A percentile compares a stretch with the other conserved stretches of the same genome.
Evolutionary conservation across 2,113 vertebrate genomes (phyloP).

Genomic region (Myiozetetes cayanensis): DNA sequence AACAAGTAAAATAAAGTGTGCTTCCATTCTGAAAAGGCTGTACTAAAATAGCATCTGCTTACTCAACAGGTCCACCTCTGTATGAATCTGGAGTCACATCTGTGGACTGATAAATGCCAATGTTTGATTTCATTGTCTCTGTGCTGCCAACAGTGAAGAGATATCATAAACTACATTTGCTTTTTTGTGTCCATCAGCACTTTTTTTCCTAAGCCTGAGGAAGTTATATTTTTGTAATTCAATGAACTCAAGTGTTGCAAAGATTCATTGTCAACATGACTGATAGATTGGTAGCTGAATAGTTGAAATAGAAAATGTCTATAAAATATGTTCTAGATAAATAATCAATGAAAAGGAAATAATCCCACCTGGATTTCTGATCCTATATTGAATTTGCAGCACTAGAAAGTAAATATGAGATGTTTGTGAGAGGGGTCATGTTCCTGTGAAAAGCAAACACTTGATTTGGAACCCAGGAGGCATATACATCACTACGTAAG

Average conservation of each 20-base stretch:
- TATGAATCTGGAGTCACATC: neutral
- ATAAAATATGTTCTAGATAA: neutral
- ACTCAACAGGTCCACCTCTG: neutral
- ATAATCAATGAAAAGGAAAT: neutral
- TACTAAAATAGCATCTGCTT: conserved; percentile 33
- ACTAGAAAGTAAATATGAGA: neutral
- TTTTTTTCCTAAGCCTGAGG: neutral
- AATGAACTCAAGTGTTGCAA: neutral
- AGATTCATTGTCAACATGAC: neutral
- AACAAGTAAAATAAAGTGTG: conserved; percentile 1
- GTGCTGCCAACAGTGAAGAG: neutral
- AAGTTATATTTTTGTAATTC: neutral
- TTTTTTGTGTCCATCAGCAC: neutral
- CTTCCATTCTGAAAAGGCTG: conserved; percentile 32
- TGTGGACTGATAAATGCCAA: neutral
- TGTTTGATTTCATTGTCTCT: neutral
- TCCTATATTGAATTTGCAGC: neutral
- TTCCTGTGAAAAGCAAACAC: neutral
- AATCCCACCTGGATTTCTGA: neutral
- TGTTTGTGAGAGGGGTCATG: neutral
- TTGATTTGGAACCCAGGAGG: neutral
- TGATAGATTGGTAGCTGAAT: neutral
- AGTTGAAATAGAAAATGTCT: neutral
- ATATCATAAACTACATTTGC: neutral
- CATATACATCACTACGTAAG: neutral